Conservation (phyloP, 2,113 vertebrate genomes). For the Narcine bancroftii region DNA sequence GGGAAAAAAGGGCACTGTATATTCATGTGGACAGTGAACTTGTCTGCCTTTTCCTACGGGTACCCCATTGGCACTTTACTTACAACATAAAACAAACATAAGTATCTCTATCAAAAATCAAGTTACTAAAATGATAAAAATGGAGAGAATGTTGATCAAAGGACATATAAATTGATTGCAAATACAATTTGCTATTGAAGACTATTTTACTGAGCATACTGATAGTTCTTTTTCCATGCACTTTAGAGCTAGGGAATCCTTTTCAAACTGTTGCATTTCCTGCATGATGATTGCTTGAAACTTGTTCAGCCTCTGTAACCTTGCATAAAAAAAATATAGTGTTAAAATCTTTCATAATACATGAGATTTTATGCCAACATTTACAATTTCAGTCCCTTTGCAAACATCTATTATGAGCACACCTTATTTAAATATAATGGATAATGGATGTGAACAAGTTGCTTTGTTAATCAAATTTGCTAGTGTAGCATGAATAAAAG, state of each 20-base stretch:
- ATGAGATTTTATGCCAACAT: neutral
- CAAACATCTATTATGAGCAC: neutral
- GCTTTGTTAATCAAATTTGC: neutral
- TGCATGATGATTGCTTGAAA: slow-evolving; percentile 62
- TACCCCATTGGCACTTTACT: neutral
- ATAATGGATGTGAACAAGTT: neutral
- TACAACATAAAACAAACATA: neutral
- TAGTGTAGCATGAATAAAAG: too few relatives aligned
- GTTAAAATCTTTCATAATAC: neutral
- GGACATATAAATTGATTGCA: neutral
- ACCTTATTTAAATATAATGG: neutral
- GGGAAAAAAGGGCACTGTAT: too few relatives aligned
- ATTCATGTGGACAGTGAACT: neutral
- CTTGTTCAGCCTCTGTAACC: slow-evolving; percentile 63
- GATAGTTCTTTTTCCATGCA: slow-evolving; percentile 75
- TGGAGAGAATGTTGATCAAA: neutral
- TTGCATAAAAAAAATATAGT: slow-evolving; percentile 45
- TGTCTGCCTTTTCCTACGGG: neutral
- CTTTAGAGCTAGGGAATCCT: slow-evolving; percentile 64
- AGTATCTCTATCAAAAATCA: neutral
- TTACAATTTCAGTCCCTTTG: neutral
- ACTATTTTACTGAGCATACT: slow-evolving; percentile 54
- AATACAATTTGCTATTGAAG: neutral
- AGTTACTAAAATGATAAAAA: neutral
- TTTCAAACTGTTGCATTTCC: slow-evolving; percentile 73